phyloP scores from a whole-genome alignment of 2,113 vertebrate genomes.

The Chrysochloris asiatica region DNA sequence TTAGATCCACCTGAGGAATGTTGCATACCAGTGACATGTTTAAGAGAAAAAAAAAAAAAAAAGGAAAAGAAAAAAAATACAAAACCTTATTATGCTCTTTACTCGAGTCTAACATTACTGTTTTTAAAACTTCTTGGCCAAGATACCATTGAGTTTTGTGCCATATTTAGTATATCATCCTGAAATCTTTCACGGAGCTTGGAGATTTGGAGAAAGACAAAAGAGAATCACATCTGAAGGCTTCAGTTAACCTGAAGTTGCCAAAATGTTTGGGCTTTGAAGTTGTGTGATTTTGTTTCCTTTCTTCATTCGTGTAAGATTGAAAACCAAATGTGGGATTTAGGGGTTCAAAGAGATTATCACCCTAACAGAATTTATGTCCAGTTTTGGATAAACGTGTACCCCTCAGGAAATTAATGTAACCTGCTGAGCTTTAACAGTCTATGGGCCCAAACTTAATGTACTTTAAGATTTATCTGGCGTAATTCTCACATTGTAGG shows the following conservation, averaged over 20 bases:
- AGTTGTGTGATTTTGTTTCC: constrained; percentile 62
- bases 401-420: constrained; percentile 51
- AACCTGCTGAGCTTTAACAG: background rate
- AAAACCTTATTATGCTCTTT: background rate
- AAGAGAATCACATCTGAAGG: constrained; percentile 54
- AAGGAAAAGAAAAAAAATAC: constrained; percentile 23
- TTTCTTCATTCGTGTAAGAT: constrained; percentile 61
- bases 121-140: constrained; percentile 25
- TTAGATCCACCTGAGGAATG: constrained; percentile 15
- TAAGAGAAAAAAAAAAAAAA: background rate
- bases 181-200: constrained; percentile 53
- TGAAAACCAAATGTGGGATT: constrained; percentile 42
- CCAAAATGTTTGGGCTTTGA: constrained; percentile 61
- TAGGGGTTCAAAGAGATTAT: constrained; percentile 54
- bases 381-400: constrained; percentile 57
- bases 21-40: background rate
- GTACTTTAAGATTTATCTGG: constrained; percentile 10
- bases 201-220: constrained; percentile 56
- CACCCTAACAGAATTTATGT: constrained; percentile 48
- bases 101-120: background rate
- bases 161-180: constrained; percentile 62
- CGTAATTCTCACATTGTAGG: background rate
- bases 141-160: constrained; percentile 24
- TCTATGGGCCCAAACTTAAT: background rate
- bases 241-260: constrained; percentile 48